Evolutionary conservation across 2,888 invertebrate genomes (phyloP), one percentile per base, ranked within the genome.

Genomic region (Petrolisthes cinctipes): DNA sequence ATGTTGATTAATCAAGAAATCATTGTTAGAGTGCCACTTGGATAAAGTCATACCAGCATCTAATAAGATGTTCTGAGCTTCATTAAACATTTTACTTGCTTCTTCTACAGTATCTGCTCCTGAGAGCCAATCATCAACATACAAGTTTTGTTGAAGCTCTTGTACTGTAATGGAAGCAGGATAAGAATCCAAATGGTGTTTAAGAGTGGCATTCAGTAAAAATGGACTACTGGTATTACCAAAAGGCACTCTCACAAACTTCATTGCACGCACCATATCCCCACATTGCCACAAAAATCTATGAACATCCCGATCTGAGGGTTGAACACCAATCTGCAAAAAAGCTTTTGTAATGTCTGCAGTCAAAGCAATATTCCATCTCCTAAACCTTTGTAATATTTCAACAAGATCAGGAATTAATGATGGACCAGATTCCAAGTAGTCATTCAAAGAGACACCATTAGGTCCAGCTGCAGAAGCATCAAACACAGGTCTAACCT

Each of bases 401-500:
- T 80, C 20, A 54, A 80, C 80, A 17, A 80, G 54, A 57, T 80
- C 80, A 57, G 54, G 80, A 51, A 54, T 80, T n/a, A 80, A 17
- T n/a, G 80, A 80, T 2, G 54, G 80, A 17, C 80, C 54, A 20
- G 80, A 54, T 56, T 20, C 54, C 9, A 80, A n/a, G 56, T n/a
- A 80, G 23, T 80, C 57, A 80, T 80, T 80, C 7, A 54, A 80
- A 53, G 56, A 80, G 17, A 80, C 20, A 54, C 54, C 80, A 56
- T 80, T 80, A n/a, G 53, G 56, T n/a, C 80, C 14, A 80, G 17
- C 11, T 20, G 37, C 75, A 23, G 75, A 75, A n/a, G 75, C 75
- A 20, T 75, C 75, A 75, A 80, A 80, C 53, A 80, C 80, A 80
- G 80, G 56, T 23, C 80, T 80, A 57, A 7, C 57, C 56, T 80